Evolutionary conservation across 2,888 invertebrate genomes (phyloP).

Genomic region (Drosophila gaucha): DNA sequence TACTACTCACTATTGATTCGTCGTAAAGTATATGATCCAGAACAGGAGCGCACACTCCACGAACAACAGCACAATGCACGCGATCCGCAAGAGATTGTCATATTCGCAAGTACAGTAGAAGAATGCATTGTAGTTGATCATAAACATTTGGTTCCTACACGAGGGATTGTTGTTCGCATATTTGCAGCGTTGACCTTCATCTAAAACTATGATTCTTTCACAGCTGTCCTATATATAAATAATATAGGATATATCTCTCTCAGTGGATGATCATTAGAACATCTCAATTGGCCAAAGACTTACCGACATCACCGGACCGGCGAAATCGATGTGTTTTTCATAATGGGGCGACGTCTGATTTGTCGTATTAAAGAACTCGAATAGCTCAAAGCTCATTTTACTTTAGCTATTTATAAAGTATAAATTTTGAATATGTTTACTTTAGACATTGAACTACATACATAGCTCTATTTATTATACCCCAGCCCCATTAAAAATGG

Average conservation of each 20-base stretch:
- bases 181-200: constrained; percentile 22
- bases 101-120: constrained; percentile 40
- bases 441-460: too few relatives aligned
- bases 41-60: constrained; percentile 13
- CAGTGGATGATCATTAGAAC: too few relatives aligned
- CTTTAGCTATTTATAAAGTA: background rate
- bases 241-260: too few relatives aligned
- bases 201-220: constrained; percentile 24
- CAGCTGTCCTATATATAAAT: constrained; percentile 27
- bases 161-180: constrained; percentile 5
- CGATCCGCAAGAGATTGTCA: background rate
- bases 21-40: constrained; percentile 29
- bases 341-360: constrained; percentile 42
- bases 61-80: constrained; percentile 17
- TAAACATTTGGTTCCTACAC: constrained; percentile 16
- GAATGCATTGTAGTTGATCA: constrained; percentile 34
- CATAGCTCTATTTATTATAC: too few relatives aligned
- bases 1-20: constrained; percentile 38
- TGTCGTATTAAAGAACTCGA: constrained; percentile 46
- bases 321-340: constrained; percentile 40
- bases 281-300: background rate
- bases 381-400: constrained; percentile 24
- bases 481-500: too few relatives aligned
- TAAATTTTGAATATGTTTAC: too few relatives aligned
- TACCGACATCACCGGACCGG: constrained; percentile 24